Base-by-base conservation (phyloP, 2,797 vertebrate species). In the Anniella stebbinsi region DNA sequence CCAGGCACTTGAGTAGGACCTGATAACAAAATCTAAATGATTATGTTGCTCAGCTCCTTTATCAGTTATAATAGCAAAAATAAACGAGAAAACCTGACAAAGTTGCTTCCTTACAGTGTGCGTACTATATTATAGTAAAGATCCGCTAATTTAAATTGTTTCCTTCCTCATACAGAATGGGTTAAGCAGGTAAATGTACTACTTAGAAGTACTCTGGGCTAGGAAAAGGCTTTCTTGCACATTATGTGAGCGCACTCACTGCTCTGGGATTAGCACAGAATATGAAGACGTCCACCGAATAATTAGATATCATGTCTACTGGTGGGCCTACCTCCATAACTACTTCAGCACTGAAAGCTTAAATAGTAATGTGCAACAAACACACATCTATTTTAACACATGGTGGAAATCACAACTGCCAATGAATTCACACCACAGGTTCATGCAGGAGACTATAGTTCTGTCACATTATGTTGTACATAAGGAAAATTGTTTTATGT, bases 1-100 rank as follows among this genome's bases (percentile, higher is more conserved):
- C 15, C 30, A 54, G 88, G 88, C 82, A 93, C 30, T 76, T 72
- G 88, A 92, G 69, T 66, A 88, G 92, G 90, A 84, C 80, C 80
- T 86, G 25, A 90, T 82, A 88, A 4, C 12, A 75, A 92, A 86
- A 88, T 73, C 72, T 77, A 90, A 91, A 23, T 70, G 82, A 10
- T 88, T 93, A 89, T 87, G 17, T 73, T 30, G 0, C 1, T 69
- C 60, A 30, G 28, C 15, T 83, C 78, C 85, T 87, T 78, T 51
- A 60, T 90, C 67, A 85, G 69, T 66, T 84, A 60, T 70, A 75
- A 66, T 48, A 51, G 57, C 51, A 90, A 77, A 89, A 90, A 90
- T 90, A 90, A 90, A 90, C 18, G 17, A 70, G 76, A 85, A 85
- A 80, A 72, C 51, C n/a, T 87, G 38, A 60, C 54, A 63, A 86